Evolutionary conservation across 2,797 vertebrate species (phyloP).

Genomic region (Diceros bicornis): DNA sequence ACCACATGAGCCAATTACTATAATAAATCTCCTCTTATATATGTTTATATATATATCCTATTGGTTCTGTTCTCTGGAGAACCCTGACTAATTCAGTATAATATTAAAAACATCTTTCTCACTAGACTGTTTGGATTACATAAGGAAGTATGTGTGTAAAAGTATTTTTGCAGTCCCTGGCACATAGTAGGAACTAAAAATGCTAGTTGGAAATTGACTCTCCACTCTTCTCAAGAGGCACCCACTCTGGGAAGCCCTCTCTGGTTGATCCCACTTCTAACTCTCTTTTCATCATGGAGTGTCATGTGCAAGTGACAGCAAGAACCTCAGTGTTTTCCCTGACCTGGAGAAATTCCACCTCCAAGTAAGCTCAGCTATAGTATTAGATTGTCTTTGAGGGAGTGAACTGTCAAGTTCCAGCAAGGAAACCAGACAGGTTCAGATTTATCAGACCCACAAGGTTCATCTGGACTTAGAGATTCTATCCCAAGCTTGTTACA

Average conservation of each 20-base stretch:
- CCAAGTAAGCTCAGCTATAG: constrained; percentile 20
- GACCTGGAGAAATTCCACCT: constrained; percentile 46
- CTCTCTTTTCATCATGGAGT: constrained; percentile 40
- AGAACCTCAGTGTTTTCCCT: neutral
- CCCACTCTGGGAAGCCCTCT: neutral
- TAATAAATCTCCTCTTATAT: constrained; percentile 21
- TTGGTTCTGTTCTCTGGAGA: constrained; percentile 47
- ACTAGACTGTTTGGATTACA: constrained; percentile 56
- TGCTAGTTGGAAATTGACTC: constrained; percentile 37
- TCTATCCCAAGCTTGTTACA: neutral
- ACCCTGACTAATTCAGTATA: constrained; percentile 5
- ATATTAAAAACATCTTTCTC: constrained; percentile 52
- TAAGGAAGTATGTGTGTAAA: constrained; percentile 13
- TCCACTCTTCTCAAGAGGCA: neutral
- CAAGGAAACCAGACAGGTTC: constrained; percentile 36
- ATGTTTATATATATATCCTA: neutral
- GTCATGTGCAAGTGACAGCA: constrained; percentile 15
- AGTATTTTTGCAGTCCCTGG: constrained; percentile 45
- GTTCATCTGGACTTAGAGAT: neutral
- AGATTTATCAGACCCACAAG: neutral
- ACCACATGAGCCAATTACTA: constrained; percentile 33
- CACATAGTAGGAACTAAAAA: constrained; percentile 45
- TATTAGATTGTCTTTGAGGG: neutral
- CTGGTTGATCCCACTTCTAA: neutral
- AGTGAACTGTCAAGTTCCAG: constrained; percentile 40